Percentiles rank a stretch among this genome's conserved stretches.
Evolutionary conservation across 2,113 vertebrate genomes (phyloP).

Genomic region (Bos indicus): DNA sequence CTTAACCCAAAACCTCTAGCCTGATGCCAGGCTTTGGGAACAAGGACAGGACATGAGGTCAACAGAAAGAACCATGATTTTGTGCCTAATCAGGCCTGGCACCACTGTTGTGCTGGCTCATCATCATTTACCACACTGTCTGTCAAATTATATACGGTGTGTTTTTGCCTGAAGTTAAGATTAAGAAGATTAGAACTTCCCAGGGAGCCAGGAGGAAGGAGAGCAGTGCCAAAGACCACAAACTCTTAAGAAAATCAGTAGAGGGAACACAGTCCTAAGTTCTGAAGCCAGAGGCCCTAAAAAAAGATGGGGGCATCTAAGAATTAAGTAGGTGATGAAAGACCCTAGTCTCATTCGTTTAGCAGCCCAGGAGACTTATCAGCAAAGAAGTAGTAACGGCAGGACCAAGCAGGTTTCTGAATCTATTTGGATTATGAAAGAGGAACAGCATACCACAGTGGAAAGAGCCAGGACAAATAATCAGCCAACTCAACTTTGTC

Average conservation of each 20-base stretch:
- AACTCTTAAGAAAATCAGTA: not conserved
- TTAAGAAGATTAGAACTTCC: not conserved
- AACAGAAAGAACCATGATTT: not conserved
- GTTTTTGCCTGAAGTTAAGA: not conserved
- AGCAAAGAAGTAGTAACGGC: not conserved
- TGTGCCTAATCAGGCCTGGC: not conserved
- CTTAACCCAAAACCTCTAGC: not conserved
- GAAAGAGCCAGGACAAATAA: not conserved
- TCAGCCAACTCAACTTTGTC: not conserved
- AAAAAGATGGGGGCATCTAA: not conserved
- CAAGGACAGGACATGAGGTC: not conserved
- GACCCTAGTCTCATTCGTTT: not conserved
- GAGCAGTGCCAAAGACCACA: not conserved
- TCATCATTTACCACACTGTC: not conserved
- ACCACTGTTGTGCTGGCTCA: not conserved
- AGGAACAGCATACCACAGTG: not conserved
- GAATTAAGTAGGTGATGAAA: not conserved
- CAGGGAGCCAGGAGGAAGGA: conserved; percentile 1
- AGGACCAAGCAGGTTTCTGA: not conserved
- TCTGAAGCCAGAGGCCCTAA: not conserved
- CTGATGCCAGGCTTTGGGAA: not conserved
- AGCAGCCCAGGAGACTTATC: not conserved
- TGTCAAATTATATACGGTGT: not conserved
- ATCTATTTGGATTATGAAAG: not conserved
- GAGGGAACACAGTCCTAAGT: not conserved